Evolutionary conservation across 2,888 invertebrate genomes (phyloP).

Genomic region (Synergus itoensis): DNA sequence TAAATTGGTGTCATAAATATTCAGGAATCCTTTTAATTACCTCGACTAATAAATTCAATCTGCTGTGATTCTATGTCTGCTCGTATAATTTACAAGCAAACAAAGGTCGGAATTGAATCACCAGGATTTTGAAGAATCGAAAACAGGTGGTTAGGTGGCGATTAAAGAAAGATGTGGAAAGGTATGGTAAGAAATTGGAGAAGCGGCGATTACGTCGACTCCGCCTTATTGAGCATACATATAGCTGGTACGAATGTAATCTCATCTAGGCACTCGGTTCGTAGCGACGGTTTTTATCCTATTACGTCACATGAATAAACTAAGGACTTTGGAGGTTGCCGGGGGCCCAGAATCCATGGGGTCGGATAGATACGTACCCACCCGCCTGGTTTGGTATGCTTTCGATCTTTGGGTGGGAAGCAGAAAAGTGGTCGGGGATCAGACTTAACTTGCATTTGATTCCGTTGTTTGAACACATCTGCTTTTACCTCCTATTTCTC

Average conservation of each 20-base stretch:
- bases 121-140: conserved; percentile 51
- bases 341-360: conserved; percentile 52
- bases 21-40: conserved; percentile 69
- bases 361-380: conserved; percentile 48
- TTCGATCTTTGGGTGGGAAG: conserved; percentile 44
- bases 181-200: conserved; percentile 52
- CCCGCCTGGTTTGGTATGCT: conserved; percentile 44
- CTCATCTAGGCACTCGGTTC: conserved; percentile 76
- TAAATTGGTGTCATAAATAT: conserved; percentile 66
- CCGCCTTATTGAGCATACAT: conserved; percentile 65
- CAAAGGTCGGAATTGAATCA: neutral
- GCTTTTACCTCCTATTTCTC: neutral
- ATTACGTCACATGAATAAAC: conserved; percentile 78
- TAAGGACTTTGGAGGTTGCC: conserved; percentile 71
- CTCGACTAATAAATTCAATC: conserved; percentile 65
- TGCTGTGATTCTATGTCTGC: conserved; percentile 23
- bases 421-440: conserved; percentile 32
- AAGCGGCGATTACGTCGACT: conserved; percentile 67
- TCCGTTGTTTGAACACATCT: conserved; percentile 15
- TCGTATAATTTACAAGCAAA: conserved; percentile 21
- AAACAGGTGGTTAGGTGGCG: conserved; percentile 47
- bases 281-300: conserved; percentile 76
- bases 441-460: conserved; percentile 37
- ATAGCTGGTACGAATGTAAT: conserved; percentile 72
- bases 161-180: conserved; percentile 41